These are phyloP conservation scores for Scopus umbretta DNA, from an alignment of 2,113 vertebrate genomes.

Conservation along the genomic window DNA sequence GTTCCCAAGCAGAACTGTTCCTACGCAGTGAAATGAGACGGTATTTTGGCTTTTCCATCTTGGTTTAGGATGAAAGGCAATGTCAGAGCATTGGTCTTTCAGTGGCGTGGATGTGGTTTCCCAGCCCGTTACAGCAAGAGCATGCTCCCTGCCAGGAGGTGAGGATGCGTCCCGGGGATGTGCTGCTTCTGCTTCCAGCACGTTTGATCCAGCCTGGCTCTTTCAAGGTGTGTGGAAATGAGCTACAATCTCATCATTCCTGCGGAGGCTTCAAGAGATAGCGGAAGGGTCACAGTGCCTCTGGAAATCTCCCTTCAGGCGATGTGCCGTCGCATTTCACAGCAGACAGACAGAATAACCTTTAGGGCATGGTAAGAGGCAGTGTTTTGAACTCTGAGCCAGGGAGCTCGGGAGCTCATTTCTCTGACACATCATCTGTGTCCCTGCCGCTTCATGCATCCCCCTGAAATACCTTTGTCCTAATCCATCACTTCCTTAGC, in stretches of 20 bases:
- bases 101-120: neutral
- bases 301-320: slow-evolving; percentile 55
- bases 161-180: neutral
- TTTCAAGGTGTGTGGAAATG: slow-evolving; percentile 51
- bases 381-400: slow-evolving; percentile 21
- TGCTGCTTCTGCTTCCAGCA: slow-evolving; percentile 17
- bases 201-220: slow-evolving; percentile 20
- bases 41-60: neutral
- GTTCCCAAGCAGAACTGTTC: neutral
- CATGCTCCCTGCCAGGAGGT: neutral
- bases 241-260: slow-evolving; percentile 53
- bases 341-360: slow-evolving; percentile 50
- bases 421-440: slow-evolving; percentile 21
- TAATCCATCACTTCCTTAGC: slow-evolving; percentile 6
- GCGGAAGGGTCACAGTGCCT: slow-evolving; percentile 41
- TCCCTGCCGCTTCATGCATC: neutral
- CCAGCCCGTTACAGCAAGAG: neutral
- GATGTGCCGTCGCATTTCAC: neutral
- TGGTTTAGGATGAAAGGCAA: neutral
- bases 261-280: slow-evolving; percentile 31
- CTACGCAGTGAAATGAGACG: neutral
- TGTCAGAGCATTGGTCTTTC: neutral
- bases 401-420: slow-evolving; percentile 11
- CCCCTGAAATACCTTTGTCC: slow-evolving; percentile 39
- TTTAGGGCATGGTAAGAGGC: slow-evolving; percentile 49